Conservation (phyloP, 1,140 invertebrate genomes). For the Trachymyrmex septentrionalis region DNA sequence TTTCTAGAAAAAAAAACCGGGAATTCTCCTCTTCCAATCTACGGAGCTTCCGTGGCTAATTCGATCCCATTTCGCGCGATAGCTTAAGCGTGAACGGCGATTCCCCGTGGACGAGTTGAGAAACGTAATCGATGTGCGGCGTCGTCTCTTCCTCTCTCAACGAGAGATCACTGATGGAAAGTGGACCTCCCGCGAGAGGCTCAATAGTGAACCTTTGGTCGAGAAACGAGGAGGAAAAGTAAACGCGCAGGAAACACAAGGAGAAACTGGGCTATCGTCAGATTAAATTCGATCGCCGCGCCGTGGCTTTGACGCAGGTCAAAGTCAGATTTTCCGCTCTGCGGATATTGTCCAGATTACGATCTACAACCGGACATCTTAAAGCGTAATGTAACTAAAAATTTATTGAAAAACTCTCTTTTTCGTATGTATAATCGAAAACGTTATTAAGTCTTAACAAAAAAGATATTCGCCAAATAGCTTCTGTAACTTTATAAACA, state of each 20-base stretch:
- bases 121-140: conserved; percentile 65
- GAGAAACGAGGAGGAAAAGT: conserved; percentile 27
- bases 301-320: conserved; percentile 12
- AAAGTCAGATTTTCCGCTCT: conserved; percentile 22
- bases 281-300: conserved; percentile 35
- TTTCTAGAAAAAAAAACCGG: neutral
- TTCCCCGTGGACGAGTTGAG: conserved; percentile 31
- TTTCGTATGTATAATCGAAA: neutral
- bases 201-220: conserved; percentile 10
- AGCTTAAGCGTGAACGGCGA: conserved; percentile 55
- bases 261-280: conserved; percentile 20
- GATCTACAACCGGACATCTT: neutral
- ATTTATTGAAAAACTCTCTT: neutral
- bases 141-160: neutral
- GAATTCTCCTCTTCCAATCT: conserved; percentile 31
- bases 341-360: conserved; percentile 5
- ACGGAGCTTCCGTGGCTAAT: conserved; percentile 57
- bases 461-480: neutral
- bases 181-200: conserved; percentile 31
- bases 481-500: neutral
- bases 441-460: neutral
- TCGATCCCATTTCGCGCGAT: conserved; percentile 63
- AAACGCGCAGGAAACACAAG: conserved; percentile 22
- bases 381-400: conserved; percentile 10
- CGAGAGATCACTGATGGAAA: conserved; percentile 16